Conservation (phyloP, 2,797 vertebrate species). For the Megalops cyprinoides region DNA sequence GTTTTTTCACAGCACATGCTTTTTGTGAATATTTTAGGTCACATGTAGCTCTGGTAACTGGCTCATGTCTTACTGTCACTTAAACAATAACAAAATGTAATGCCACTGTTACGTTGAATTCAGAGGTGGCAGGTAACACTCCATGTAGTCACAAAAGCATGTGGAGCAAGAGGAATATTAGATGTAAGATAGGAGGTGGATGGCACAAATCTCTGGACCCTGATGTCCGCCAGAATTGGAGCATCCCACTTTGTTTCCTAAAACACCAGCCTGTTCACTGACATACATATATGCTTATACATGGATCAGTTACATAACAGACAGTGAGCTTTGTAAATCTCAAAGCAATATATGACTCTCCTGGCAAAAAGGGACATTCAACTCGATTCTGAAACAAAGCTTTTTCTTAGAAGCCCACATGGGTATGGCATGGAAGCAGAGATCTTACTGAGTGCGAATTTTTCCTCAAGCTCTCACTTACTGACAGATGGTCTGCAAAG, state of each 20-base stretch:
- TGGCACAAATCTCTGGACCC: conserved; percentile 19
- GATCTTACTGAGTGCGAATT: background rate
- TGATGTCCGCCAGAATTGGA: background rate
- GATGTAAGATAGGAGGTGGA: too few relatives aligned
- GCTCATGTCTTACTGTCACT: too few relatives aligned
- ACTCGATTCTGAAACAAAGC: background rate
- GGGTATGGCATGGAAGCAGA: background rate
- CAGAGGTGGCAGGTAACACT: too few relatives aligned
- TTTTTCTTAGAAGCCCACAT: background rate
- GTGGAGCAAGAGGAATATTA: too few relatives aligned
- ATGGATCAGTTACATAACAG: background rate
- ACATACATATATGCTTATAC: conserved; percentile 14
- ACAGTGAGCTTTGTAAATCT: conserved; percentile 1
- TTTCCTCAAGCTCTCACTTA: too few relatives aligned
- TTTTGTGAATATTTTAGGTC: too few relatives aligned
- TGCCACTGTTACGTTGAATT: too few relatives aligned
- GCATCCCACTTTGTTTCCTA: background rate
- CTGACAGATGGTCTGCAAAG: too few relatives aligned
- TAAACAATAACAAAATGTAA: too few relatives aligned
- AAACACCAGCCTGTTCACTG: background rate
- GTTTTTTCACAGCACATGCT: too few relatives aligned
- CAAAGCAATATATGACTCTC: background rate
- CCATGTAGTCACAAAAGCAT: too few relatives aligned
- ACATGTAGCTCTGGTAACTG: too few relatives aligned
- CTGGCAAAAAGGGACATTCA: background rate